Evolutionary conservation across 2,888 invertebrate species (phyloP), one percentile per base, ranked within the genome.

Genomic region (Venustoraphidia nigricollis): DNA sequence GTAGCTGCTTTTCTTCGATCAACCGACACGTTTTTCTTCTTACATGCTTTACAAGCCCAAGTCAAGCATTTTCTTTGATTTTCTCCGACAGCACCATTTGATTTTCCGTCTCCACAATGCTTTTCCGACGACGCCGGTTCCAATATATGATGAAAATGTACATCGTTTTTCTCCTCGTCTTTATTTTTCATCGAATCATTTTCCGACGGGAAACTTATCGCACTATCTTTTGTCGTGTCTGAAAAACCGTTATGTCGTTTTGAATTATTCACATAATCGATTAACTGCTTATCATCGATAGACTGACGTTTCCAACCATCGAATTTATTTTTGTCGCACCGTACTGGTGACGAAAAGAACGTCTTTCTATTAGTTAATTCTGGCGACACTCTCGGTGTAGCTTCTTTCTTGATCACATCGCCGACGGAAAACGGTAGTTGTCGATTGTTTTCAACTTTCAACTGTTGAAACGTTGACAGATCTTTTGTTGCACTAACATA

Each of bases 31-130:
- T 88, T 92, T 70, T 95, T 94, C 70, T 92, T 84, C 67, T 95
- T 95, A 69, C 95, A 95, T 1, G 94, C 93, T 63, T 95, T 95
- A 67, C 96, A 96, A 2, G 95, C 95, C 95, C 95, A 96, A 10
- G 94, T 79, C 39, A 96, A 72, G 60, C 95, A 96, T 52, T 88
- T 78, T 52, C 89, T 72, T 44, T 79, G 79, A 8, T 71, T 70
- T 50, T 63, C 61, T 36, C 57, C 54, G 44, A 57, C 51, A 54
- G 63, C 62, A 44, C 58, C 58, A 34, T 61, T 58, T 60, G 6
- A 27, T 27, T 27, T 27, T 27, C 27, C 27, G 27, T 27, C 27
- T 27, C 27, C 27, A 44, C 61, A 53, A 27, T 27, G 27, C 27
- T 27, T 27, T 27, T 38, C 38, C 38, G 11, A 38, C 35, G 34